Base-by-base conservation (phyloP, 2,888 invertebrate genomes). In the Cataglyphis altisquamis region DNA sequence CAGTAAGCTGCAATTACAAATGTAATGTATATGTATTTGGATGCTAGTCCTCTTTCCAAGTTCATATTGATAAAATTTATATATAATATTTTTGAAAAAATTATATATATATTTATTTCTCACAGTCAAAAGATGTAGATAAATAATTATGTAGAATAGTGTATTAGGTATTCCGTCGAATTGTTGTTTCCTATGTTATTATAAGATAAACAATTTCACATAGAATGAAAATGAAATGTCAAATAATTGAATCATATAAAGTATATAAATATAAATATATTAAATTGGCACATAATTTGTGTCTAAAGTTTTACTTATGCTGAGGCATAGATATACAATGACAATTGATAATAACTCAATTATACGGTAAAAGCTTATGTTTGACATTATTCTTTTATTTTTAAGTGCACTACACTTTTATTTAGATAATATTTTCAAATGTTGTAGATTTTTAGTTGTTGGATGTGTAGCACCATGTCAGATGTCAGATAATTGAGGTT, bases 1-100 rank as follows among this genome's bases (percentile, higher is more conserved):
- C 98, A 98, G 94, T 98, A 98, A 88, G 96, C 95, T 72, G 96
- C 95, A 57, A 98, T 98, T 6, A 98, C 98, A 73, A 96, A 93
- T 90, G 97, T 96, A 92, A 98, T 97, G 93, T 96, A 96, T 6
- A 97, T 94, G 94, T 98, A 98, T 95, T 96, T 96, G 15, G 95
- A 92, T 25, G 95, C 83, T 77, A 96, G 92, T 89, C 92, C 94
- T 62, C 92, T 92, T 29, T 92, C 87, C 75, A 86, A 3, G 15
- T 72, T 10, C 90, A 90, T 89, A 45, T 82, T 83, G 29, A 41
- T 25, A 25, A 32, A 3, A 1, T 41, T 36, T 67, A 10, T 36
- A 10, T 36, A 36, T 25, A 52, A 32, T 29, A 67, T 25, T 41
- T 55, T 41, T 18, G 9, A 32, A 32, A n/a, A 1, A 8, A n/a